Evolutionary conservation across 2,797 vertebrate genomes (phyloP).

Genomic region (Chrosomus eos): DNA sequence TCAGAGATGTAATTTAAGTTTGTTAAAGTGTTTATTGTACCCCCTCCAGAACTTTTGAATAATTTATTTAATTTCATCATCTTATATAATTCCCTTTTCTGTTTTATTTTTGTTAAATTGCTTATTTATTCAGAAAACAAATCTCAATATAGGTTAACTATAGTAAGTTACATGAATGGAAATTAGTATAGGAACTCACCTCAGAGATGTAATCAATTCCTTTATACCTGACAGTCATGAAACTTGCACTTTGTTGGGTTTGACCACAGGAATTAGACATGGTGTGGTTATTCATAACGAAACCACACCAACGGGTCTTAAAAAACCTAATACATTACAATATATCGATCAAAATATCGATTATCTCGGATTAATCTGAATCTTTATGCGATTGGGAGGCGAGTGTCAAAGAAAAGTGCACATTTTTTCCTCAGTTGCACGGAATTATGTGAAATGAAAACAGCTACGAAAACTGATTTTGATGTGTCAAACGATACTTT

Average conservation of each 20-base stretch:
- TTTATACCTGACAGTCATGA: slow-evolving; percentile 70
- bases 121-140: background rate
- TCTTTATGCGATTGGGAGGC: background rate
- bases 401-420: background rate
- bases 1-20: slow-evolving; percentile 73
- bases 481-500: background rate
- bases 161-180: background rate
- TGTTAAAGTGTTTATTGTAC: background rate
- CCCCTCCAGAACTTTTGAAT: no score
- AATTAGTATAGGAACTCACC: slow-evolving; percentile 60
- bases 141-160: background rate
- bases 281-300: background rate
- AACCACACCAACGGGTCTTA: background rate
- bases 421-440: background rate
- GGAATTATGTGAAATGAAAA: background rate
- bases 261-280: background rate
- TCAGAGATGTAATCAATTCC: slow-evolving; percentile 77
- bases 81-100: no score
- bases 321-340: background rate
- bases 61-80: no score
- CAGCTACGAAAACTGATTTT: background rate
- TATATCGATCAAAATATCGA: background rate
- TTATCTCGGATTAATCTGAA: background rate
- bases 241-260: slow-evolving; percentile 48
- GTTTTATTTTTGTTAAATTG: background rate